Conservation (phyloP, 1,140 invertebrate species). For the Calliphora vicina region DNA sequence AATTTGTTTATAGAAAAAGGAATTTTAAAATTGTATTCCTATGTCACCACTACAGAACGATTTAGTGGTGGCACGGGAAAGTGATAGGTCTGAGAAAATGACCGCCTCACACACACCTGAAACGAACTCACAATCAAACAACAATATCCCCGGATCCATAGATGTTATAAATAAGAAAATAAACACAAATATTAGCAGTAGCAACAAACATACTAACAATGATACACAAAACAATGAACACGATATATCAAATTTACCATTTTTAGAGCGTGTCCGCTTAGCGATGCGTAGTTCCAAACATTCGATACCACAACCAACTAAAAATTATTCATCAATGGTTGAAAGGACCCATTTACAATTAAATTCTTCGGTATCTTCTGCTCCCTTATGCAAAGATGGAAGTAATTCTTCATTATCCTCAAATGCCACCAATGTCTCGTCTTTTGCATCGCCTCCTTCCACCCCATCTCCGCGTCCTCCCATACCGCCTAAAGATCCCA, state of each 20-base stretch:
- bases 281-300: constrained; percentile 51
- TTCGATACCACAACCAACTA: constrained; percentile 28
- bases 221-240: constrained; percentile 23
- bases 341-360: not conserved
- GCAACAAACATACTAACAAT: constrained; percentile 4
- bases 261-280: constrained; percentile 52
- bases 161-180: not conserved
- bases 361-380: not conserved
- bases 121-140: not conserved
- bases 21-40: not conserved
- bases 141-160: not conserved
- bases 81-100: not conserved
- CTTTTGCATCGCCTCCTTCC: not conserved
- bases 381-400: constrained; percentile 24
- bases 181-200: not conserved
- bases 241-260: constrained; percentile 39
- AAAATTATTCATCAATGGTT: constrained; percentile 13
- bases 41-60: constrained; percentile 23
- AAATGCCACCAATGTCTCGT: constrained; percentile 26
- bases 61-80: constrained; percentile 6
- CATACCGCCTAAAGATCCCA: constrained; percentile 37
- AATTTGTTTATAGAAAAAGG: not conserved
- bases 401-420: constrained; percentile 38
- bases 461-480: constrained; percentile 37
- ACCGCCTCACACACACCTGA: not conserved